Evolutionary conservation across 2,888 invertebrate genomes (phyloP), one percentile per base, ranked within the genome.

Genomic region (Eupithecia insigniata): DNA sequence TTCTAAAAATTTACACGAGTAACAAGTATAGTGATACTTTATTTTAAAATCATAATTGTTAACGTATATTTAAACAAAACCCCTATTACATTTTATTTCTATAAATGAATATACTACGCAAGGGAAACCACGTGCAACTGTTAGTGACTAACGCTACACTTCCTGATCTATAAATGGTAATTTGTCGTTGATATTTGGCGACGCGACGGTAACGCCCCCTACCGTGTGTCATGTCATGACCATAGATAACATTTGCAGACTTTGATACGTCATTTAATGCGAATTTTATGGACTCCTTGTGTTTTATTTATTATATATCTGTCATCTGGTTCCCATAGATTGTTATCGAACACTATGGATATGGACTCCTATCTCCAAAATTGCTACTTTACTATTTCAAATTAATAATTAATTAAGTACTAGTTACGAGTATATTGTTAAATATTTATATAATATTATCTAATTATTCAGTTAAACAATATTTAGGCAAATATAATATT

Each of bases 161-260:
- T 79, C 77, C 78, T 76, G 76, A 61, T 76, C 70, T 62, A 72
- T 72, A 75, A 75, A 72, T 69, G 68, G 70, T 69, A 67, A 72
- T 77, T 73, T 71, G 62, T 68, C 69, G 55, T 55, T 70, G 74
- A 71, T 60, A 69, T 74, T 66, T 62, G 51, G 22, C 61, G 66
- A 61, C 58, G 73, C 69, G 68, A 62, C 64, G 34, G 66, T 43
- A 36, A 71, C 74, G 74, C 74, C 74, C 79, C 77, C 77, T 74
- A 28, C 18, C 26, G 30, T 68, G 67, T 70, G 70, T 65, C 70
- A 70, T 46, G 34, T 43, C 43, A 43, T 66, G 58, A 18, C 34
- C 58, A 58, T 43, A 46, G 34, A 69, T 69, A 58, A 58, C 39
- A 64, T n/a, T 43, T 22, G 36, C 64, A 22, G 16, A 64, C 4